These are phyloP conservation scores for Noctua janthe DNA, from an alignment of 2,888 invertebrate species.

Conservation along the genomic window DNA sequence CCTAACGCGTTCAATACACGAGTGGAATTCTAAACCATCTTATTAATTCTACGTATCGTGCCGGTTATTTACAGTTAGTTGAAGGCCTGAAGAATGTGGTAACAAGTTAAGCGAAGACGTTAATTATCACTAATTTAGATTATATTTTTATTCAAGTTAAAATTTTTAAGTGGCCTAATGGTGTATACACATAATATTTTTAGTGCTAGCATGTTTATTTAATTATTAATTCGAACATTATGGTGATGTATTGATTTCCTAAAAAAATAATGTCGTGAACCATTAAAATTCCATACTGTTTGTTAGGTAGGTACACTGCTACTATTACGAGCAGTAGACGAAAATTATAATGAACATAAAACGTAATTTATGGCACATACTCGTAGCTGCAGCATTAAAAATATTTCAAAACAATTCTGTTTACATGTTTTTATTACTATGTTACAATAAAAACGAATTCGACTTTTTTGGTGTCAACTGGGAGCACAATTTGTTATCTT, in stretches of 20 bases:
- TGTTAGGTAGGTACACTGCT: neutral
- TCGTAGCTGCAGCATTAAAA: conserved; percentile 6
- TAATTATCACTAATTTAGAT: neutral
- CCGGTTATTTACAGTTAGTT: neutral
- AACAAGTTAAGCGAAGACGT: neutral
- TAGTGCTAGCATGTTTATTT: neutral
- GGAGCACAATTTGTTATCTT: neutral
- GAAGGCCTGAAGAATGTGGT: neutral
- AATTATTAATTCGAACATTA: neutral
- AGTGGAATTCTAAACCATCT: conserved; percentile 6
- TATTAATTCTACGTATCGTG: neutral
- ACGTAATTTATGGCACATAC: neutral
- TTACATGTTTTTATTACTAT: conserved; percentile 6
- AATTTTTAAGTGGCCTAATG: neutral
- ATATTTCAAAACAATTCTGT: conserved; percentile 4
- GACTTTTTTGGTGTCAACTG: conserved; percentile 7
- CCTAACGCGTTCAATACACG: neutral
- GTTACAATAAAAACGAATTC: conserved; percentile 19
- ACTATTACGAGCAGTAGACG: neutral
- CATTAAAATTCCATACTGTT: neutral
- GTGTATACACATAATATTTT: neutral
- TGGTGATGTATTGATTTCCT: neutral
- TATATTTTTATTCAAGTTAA: neutral
- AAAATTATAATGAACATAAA: neutral
- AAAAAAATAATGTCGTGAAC: neutral